Percentiles rank a stretch among this genome's conserved stretches.
Conservation (phyloP, 2,888 invertebrate species). For the Odontocerum albicorne region DNA sequence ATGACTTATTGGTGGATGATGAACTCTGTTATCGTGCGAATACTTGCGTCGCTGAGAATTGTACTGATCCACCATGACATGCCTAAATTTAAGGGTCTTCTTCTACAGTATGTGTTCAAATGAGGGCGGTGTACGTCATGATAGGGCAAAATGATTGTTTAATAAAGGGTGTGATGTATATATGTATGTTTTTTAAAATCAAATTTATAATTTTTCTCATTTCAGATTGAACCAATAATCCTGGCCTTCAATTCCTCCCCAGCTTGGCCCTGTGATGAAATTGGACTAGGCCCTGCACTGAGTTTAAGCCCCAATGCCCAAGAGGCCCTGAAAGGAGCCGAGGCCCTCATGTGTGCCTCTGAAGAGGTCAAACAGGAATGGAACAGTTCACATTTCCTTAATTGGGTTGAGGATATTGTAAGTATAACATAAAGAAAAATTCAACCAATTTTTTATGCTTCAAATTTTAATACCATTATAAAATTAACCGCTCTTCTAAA, state of each 20-base stretch:
- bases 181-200: neutral
- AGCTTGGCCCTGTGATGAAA: conserved; percentile 55
- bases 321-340: conserved; percentile 49
- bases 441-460: no score
- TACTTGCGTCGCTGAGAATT: no score
- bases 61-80: no score
- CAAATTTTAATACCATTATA: no score
- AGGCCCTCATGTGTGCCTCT: conserved; percentile 52
- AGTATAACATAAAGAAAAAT: no score
- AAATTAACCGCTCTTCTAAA: no score
- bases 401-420: neutral
- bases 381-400: conserved; percentile 42
- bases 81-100: no score
- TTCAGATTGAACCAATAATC: conserved; percentile 49
- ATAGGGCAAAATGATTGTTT: neutral
- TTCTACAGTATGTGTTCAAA: no score
- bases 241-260: conserved; percentile 47
- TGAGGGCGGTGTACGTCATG: no score
- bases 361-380: conserved; percentile 50
- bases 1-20: no score
- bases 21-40: no score
- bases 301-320: conserved; percentile 41
- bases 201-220: neutral
- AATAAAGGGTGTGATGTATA: neutral
- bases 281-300: conserved; percentile 47